Base-by-base conservation (phyloP, 2,888 invertebrate species). In the Brachynemurus nebulosus region DNA sequence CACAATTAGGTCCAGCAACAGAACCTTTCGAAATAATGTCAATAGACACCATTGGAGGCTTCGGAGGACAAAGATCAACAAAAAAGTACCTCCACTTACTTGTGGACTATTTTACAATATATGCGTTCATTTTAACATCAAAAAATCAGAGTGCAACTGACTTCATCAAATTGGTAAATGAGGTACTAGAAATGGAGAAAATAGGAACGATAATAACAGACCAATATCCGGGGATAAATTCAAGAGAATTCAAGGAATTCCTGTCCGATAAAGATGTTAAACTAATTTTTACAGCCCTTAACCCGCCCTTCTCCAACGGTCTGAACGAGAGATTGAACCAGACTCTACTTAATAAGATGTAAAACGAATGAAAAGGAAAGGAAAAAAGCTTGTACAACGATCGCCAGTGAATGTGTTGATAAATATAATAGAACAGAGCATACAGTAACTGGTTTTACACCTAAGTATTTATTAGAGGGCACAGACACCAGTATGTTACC, bases 201-300 rank as follows among this genome's bases (percentile, higher is more conserved):
- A 56, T 58, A 43, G 48, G 41, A 16, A 54, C 49, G 33, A 38
- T 58, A n/a, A 42, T 59, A 6, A 42, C 54, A 12, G 57, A 57
- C 45, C 58, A 58, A 52, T 57, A 57, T 42, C 52, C 54, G 8
- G 55, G 56, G 27, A 53, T 58, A 44, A 57, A 57, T 46, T 57
- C 57, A 7, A 52, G 49, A 36, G 54, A 56, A 47, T 55, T 59
- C 23, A 58, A 57, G 48, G 40, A 47, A 14, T 57, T 50, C 49
- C 44, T 57, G 45, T 18, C 52, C 20, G 20, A 49, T 30, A 48
- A 54, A 37, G n/a, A 33, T 19, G 44, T 46, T 37, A 16, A 16
- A 45, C 21, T 50, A 9, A 40, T 50, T 12, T 52, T 52, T 23
- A 53, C 51, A 16, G 47, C 50, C 23, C 48, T 50, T 14, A 42